phyloP scores from a whole-genome alignment of 2,797 vertebrate genomes.

The Trichosurus vulpecula region DNA sequence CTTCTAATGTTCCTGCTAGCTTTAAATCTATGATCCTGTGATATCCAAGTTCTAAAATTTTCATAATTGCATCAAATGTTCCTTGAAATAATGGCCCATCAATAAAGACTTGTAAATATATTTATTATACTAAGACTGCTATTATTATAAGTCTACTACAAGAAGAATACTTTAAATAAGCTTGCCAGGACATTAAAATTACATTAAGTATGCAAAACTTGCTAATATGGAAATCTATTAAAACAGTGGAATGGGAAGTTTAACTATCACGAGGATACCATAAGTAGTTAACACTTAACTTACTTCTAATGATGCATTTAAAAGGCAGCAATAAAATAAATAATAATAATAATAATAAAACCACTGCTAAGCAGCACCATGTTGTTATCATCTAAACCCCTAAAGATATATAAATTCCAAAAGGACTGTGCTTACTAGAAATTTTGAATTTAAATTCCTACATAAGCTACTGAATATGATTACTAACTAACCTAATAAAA shows the following conservation, averaged over 20 bases:
- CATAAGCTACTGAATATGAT: background rate
- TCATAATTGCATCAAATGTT: slow-evolving; percentile 3
- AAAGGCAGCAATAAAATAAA: background rate
- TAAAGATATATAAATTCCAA: slow-evolving; percentile 26
- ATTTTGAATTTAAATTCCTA: background rate
- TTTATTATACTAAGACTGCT: slow-evolving; percentile 44
- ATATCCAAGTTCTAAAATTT: slow-evolving; percentile 21
- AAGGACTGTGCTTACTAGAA: slow-evolving; percentile 19
- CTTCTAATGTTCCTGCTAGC: background rate
- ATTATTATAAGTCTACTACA: background rate
- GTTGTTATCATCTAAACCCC: background rate
- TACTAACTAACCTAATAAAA: slow-evolving; percentile 37
- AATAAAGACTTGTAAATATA: slow-evolving; percentile 27
- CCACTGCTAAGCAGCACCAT: background rate
- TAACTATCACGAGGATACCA: background rate
- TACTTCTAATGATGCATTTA: background rate
- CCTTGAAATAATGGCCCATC: slow-evolving; percentile 35
- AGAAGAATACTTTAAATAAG: slow-evolving; percentile 7
- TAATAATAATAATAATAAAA: no score
- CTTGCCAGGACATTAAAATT: background rate
- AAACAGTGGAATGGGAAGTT: background rate
- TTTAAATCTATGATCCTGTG: background rate
- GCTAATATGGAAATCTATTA: background rate
- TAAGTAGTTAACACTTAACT: background rate
- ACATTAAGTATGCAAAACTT: slow-evolving; percentile 12